Evolutionary conservation across 2,113 vertebrate genomes (phyloP).

Genomic region (Macquaria australasica): DNA sequence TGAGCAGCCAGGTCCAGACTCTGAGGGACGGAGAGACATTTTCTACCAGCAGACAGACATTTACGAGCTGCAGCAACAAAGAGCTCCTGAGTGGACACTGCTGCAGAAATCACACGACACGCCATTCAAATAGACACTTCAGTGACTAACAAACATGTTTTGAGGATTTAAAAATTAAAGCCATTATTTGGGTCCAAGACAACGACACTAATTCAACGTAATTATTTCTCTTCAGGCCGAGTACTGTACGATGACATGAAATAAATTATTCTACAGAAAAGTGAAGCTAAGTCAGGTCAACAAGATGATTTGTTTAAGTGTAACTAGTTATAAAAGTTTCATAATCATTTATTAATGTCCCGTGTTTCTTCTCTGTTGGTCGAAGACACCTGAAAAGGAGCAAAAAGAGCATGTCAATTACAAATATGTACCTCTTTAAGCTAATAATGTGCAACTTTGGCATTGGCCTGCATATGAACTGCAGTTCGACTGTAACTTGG

Average conservation of each 20-base stretch:
- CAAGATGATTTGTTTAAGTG: slow-evolving; percentile 20
- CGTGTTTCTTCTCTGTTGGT: slow-evolving; percentile 58
- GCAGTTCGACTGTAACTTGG: neutral
- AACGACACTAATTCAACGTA: slow-evolving; percentile 12
- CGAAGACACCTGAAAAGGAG: slow-evolving; percentile 63
- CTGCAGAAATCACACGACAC: slow-evolving; percentile 8
- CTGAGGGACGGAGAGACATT: slow-evolving; percentile 66
- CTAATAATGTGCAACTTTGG: neutral
- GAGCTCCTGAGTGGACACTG: slow-evolving; percentile 66
- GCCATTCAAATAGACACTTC: neutral
- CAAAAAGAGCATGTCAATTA: neutral
- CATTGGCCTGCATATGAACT: neutral
- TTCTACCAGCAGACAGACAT: slow-evolving; percentile 79
- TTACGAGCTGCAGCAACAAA: slow-evolving; percentile 84
- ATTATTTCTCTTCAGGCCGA: slow-evolving; percentile 14
- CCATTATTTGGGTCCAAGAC: neutral
- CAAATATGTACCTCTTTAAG: neutral
- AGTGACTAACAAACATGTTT: neutral
- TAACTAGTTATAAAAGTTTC: slow-evolving; percentile 14
- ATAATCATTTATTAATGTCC: slow-evolving; percentile 9
- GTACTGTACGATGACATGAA: slow-evolving; percentile 3
- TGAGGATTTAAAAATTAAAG: neutral
- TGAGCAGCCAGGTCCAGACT: slow-evolving; percentile 88
- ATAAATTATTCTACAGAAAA: neutral
- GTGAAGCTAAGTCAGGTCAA: slow-evolving; percentile 9